Conservation (phyloP, 2,888 invertebrate genomes). For the Alsophila aescularia region DNA sequence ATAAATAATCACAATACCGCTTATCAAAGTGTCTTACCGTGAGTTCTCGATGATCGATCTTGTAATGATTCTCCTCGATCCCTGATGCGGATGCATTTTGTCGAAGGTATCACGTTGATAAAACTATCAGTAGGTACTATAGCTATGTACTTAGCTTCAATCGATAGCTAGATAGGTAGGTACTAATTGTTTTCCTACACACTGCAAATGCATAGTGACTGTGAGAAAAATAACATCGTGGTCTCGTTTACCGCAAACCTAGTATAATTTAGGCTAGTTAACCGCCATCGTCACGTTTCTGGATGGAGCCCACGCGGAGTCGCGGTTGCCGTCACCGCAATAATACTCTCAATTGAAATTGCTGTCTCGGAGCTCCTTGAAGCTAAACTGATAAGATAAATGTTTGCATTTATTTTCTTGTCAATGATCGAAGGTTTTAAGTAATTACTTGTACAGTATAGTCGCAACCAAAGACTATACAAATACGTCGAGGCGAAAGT, state of each 20-base stretch:
- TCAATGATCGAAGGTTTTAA: background rate
- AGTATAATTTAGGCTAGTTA: slow-evolving; percentile 10
- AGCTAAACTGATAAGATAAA: slow-evolving; percentile 12
- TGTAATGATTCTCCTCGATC: slow-evolving; percentile 20
- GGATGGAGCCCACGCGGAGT: slow-evolving; percentile 18
- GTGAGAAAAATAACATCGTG: background rate
- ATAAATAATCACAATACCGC: background rate
- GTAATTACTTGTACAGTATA: background rate
- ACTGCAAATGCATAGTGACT: background rate
- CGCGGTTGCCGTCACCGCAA: slow-evolving; percentile 13
- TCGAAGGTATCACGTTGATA: background rate
- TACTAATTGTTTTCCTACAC: background rate
- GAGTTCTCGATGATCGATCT: slow-evolving; percentile 15
- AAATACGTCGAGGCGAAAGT: no score
- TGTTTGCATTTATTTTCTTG: background rate
- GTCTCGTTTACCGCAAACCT: slow-evolving; percentile 1
- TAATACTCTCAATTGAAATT: slow-evolving; percentile 14
- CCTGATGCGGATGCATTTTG: slow-evolving; percentile 20
- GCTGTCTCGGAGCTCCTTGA: background rate
- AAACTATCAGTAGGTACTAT: background rate
- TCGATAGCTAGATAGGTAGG: background rate
- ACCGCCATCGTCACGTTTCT: background rate
- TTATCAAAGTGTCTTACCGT: slow-evolving; percentile 15
- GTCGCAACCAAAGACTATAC: no score
- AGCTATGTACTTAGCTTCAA: background rate